A percentile compares a stretch with the other conserved stretches of the same genome.
phyloP scores from a whole-genome alignment of 2,888 invertebrate genomes.

The Auanema sp. region DNA sequence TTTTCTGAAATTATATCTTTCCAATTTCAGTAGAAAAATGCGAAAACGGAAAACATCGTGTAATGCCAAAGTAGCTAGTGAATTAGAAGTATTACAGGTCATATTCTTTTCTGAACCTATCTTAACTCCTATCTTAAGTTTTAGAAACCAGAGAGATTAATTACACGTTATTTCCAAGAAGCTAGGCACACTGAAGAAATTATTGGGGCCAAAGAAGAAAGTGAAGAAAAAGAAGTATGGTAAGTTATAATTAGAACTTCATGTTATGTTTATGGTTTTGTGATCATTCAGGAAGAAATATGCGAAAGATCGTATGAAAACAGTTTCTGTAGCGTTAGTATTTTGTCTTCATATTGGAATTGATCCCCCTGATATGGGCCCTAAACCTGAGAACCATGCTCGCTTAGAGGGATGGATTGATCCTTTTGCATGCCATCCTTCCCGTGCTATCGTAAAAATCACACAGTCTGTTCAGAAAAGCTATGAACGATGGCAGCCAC shows the following conservation, averaged over 20 bases:
- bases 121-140: conserved; percentile 2
- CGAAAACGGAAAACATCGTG: conserved; percentile 9
- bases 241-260: conserved; percentile 7
- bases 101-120: neutral
- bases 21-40: no score
- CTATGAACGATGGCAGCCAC: conserved; percentile 97
- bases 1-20: no score
- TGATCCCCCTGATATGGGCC: conserved; percentile 90
- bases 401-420: conserved; percentile 85
- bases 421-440: conserved; percentile 78
- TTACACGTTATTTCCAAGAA: conserved; percentile 52
- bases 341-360: conserved; percentile 98
- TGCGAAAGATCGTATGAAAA: conserved; percentile 81
- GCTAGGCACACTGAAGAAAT: conserved; percentile 56
- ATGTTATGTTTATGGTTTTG: neutral
- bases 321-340: conserved; percentile 95
- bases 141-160: conserved; percentile 28
- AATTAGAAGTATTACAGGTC: conserved; percentile 20
- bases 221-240: conserved; percentile 29
- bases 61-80: conserved; percentile 24
- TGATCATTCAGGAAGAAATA: conserved; percentile 24
- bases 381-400: conserved; percentile 91
- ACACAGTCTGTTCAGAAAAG: conserved; percentile 88
- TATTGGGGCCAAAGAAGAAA: conserved; percentile 36
- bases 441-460: conserved; percentile 82